Conservation (phyloP, 1,140 invertebrate genomes). For the Drosophila albomicans region DNA sequence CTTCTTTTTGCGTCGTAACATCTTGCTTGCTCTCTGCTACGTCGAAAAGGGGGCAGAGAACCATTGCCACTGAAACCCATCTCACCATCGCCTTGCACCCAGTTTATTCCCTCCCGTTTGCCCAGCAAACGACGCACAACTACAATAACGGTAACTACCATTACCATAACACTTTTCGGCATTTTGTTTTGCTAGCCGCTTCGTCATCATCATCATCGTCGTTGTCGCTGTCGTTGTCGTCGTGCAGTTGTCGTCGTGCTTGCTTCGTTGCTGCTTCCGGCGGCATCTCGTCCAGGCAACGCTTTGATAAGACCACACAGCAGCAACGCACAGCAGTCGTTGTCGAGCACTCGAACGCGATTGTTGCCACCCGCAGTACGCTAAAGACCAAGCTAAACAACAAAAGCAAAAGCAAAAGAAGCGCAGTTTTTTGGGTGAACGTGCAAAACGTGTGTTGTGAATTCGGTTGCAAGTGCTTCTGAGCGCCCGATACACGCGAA, state of each 20-base stretch:
- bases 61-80: conserved; percentile 15
- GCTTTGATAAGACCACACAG: conserved; percentile 57
- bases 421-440: background rate
- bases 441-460: conserved; percentile 4
- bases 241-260: conserved; percentile 9
- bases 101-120: background rate
- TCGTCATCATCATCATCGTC: conserved; percentile 35
- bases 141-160: conserved; percentile 35
- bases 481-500: conserved; percentile 66
- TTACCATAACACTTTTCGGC: conserved; percentile 66
- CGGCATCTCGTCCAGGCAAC: conserved; percentile 20
- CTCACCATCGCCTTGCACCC: background rate
- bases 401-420: background rate
- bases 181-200: conserved; percentile 73
- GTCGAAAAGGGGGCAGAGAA: background rate
- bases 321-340: conserved; percentile 61
- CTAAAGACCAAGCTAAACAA: background rate
- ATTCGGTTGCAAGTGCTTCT: conserved; percentile 51
- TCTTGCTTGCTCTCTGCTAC: conserved; percentile 29
- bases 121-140: conserved; percentile 13
- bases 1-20: conserved; percentile 52
- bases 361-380: conserved; percentile 39
- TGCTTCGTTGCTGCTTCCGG: conserved; percentile 35
- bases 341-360: conserved; percentile 48
- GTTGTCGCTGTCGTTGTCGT: conserved; percentile 2